Conservation (phyloP, 2,888 invertebrate genomes). For the Campoplex nolae region DNA sequence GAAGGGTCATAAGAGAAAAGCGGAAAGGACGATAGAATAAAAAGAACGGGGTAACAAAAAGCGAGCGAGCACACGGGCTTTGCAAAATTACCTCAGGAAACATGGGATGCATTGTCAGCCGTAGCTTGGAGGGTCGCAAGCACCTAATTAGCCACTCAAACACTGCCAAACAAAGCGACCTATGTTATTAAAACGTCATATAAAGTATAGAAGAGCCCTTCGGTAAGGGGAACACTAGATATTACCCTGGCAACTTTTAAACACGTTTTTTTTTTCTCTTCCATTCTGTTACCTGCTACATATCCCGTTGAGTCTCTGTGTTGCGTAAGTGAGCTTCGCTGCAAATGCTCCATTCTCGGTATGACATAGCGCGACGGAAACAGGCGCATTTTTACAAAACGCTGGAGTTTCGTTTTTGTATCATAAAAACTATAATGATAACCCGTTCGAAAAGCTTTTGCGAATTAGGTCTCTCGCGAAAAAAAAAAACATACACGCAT, state of each 20-base stretch:
- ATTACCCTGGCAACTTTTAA: conserved; percentile 57
- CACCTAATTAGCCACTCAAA: conserved; percentile 81
- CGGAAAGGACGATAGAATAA: conserved; percentile 52
- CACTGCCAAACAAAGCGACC: conserved; percentile 77
- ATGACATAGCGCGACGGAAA: background rate
- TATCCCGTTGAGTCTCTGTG: background rate
- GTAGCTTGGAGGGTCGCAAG: conserved; percentile 73
- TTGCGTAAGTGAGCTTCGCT: conserved; percentile 6
- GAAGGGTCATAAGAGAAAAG: conserved; percentile 38
- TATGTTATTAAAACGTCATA: conserved; percentile 79
- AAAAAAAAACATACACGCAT: background rate
- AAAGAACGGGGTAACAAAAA: conserved; percentile 53
- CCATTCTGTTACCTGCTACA: background rate
- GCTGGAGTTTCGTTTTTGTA: background rate
- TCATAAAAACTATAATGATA: conserved; percentile 1
- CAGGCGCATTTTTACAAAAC: background rate
- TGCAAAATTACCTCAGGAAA: conserved; percentile 74
- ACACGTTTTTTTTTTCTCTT: conserved; percentile 26
- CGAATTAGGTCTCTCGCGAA: conserved; percentile 31
- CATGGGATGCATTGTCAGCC: conserved; percentile 75
- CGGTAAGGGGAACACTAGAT: conserved; percentile 43
- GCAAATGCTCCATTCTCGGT: background rate
- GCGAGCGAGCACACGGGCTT: conserved; percentile 66
- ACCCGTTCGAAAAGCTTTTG: conserved; percentile 44
- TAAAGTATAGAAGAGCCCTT: conserved; percentile 69